Evolutionary conservation across 1,140 invertebrate species (phyloP), one percentile per base, ranked within the genome.

Genomic region (Polypedilum vanderplanki): DNA sequence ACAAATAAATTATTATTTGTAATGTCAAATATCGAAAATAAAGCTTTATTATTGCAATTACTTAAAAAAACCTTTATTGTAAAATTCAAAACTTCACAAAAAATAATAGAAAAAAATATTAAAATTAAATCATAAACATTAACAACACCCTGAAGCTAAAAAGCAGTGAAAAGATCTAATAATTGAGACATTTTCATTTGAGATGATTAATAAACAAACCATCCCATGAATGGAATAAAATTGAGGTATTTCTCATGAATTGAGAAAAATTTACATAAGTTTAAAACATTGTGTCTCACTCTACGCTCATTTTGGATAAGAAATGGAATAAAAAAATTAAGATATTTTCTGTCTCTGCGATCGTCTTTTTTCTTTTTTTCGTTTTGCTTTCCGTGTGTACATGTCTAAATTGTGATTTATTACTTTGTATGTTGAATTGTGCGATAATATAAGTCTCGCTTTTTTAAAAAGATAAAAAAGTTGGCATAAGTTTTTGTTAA

Each of bases 401-500:
- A 57, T 15, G 46, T 57, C 46, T 57, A 57, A 57, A 57, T 57
- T 57, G 46, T 57, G 46, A 57, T 57, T 57, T 57, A 57, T 57
- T 57, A 57, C 4, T 57, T 8, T 57, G 46, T 33, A 5, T 57
- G 46, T n/a, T 57, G 46, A 57, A 12, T 57, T 12, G 24, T 33
- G 46, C 46, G 46, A 57, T 57, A 57, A 57, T 57, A 57, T n/a
- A 57, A 33, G 5, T 3, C 1, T n/a, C n/a, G n/a, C 5, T 33
- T 5, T 33, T 33, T 33, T 33, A 3, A 33, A 5, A 33, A 33
- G 24, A 33, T 33, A 33, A 33, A 33, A 33, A 33, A 33, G 24
- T 33, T 33, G 24, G 24, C 24, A 33, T 3, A 33, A 33, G 5
- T 3, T 33, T 33, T 33, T 33, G 24, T 33, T 33, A 5, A 33